phyloP scores from a whole-genome alignment of 2,888 invertebrate species.

The Pandemis heparana region DNA sequence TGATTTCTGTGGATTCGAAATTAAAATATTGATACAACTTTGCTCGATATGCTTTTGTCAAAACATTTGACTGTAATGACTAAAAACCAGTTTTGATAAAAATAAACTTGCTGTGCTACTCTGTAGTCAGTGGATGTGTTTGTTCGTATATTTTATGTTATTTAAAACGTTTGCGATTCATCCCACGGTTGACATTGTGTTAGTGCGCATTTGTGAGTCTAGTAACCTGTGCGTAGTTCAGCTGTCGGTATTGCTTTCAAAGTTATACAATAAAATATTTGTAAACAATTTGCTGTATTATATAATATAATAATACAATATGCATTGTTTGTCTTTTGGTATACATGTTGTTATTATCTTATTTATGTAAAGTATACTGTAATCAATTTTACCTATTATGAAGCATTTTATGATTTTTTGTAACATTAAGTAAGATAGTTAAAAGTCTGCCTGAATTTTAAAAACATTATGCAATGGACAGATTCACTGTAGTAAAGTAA shows the following conservation, averaged over 20 bases:
- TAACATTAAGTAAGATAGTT: neutral
- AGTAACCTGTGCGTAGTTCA: constrained; percentile 43
- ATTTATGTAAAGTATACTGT: neutral
- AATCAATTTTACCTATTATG: neutral
- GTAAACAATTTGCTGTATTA: constrained; percentile 7
- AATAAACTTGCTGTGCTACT: neutral
- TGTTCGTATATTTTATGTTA: neutral
- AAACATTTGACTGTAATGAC: too few species aligned
- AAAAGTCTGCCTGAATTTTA: neutral
- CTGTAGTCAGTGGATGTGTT: neutral
- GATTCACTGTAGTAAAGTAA: neutral
- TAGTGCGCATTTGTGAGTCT: constrained; percentile 39
- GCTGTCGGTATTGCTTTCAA: constrained; percentile 43
- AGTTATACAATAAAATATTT: constrained; percentile 8
- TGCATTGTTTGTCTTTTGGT: constrained; percentile 9
- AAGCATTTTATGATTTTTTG: neutral
- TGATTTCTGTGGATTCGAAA: too few species aligned
- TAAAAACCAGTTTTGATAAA: neutral
- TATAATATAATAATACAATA: neutral
- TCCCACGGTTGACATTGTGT: constrained; percentile 20
- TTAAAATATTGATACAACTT: neutral
- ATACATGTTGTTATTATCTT: neutral
- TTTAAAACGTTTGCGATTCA: constrained; percentile 23
- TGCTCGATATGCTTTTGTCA: neutral
- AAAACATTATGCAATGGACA: neutral